A percentile compares a stretch with the other conserved stretches of the same genome.
Evolutionary conservation across 1,140 invertebrate genomes (phyloP).

Genomic region (Drosophila kepulauana): DNA sequence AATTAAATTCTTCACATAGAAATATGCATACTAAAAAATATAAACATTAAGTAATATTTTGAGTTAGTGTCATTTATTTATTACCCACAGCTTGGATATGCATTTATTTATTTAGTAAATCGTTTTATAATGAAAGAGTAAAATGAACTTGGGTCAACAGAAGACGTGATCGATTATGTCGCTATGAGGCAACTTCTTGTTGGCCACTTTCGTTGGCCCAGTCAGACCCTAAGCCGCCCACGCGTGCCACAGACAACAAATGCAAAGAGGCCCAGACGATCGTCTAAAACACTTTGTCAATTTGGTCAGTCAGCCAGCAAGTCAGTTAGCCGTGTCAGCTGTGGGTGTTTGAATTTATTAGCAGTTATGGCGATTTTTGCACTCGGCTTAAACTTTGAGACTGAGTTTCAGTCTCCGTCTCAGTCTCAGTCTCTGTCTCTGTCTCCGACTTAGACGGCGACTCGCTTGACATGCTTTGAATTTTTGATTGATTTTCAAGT

Average conservation of each 20-base stretch:
- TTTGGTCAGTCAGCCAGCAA: slow-evolving; percentile 5
- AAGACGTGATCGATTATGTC: slow-evolving; percentile 38
- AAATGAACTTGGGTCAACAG: slow-evolving; percentile 7
- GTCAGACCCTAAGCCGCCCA: slow-evolving; percentile 40
- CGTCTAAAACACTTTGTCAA: slow-evolving; percentile 45
- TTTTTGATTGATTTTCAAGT: slow-evolving; percentile 76
- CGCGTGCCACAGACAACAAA: slow-evolving; percentile 17
- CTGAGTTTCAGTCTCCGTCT: neutral
- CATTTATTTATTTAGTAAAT: neutral
- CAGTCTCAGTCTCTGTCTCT: neutral
- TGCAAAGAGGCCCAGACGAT: slow-evolving; percentile 39
- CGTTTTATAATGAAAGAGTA: slow-evolving; percentile 11
- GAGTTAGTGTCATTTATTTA: slow-evolving; percentile 9
- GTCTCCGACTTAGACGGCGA: slow-evolving; percentile 5
- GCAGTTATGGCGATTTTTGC: slow-evolving; percentile 68
- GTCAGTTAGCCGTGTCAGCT: slow-evolving; percentile 29
- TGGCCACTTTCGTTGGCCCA: slow-evolving; percentile 59
- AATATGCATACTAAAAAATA: too few species aligned
- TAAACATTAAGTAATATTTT: neutral
- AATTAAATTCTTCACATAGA: too few species aligned
- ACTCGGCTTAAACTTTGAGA: slow-evolving; percentile 41
- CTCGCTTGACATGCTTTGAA: slow-evolving; percentile 70
- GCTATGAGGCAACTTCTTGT: slow-evolving; percentile 2
- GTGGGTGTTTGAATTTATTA: slow-evolving; percentile 82
- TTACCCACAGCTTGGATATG: neutral